Evolutionary conservation across 92 coral and sea anemone genomes (phyloP).

Genomic region (Plumapathes pennacea): DNA sequence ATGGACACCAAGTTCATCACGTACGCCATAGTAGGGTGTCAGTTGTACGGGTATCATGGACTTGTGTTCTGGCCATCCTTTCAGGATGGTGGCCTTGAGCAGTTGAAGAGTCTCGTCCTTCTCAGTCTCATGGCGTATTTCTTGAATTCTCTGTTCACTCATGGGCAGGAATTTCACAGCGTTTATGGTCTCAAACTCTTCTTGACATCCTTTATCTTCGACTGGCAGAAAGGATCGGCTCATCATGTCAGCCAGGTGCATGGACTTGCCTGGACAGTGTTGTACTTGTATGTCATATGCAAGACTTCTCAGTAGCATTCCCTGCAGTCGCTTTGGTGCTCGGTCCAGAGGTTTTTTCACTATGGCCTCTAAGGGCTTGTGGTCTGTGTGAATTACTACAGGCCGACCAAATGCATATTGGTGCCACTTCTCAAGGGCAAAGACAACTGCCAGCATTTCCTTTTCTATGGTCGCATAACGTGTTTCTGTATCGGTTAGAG

Average conservation of each 20-base stretch:
- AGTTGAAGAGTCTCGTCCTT: conserved; percentile 4
- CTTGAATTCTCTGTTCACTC: neutral
- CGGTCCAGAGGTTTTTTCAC: conserved; percentile 19
- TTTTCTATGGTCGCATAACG: conserved; percentile 15
- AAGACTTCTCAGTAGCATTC: conserved; percentile 19
- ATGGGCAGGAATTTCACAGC: conserved; percentile 3
- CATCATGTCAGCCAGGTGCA: conserved; percentile 14
- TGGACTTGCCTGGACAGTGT: conserved; percentile 11
- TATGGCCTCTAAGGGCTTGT: conserved; percentile 19
- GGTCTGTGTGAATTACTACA: conserved; percentile 12
- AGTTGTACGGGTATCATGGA: neutral
- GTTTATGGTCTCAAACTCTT: conserved; percentile 19
- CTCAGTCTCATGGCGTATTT: conserved; percentile 8
- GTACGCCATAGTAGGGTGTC: conserved; percentile 1
- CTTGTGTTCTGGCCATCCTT: conserved; percentile 28
- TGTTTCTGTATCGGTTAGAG: conserved; percentile 1
- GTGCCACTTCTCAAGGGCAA: conserved; percentile 27
- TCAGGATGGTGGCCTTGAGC: conserved; percentile 5
- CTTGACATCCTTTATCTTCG: neutral
- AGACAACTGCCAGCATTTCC: conserved; percentile 21
- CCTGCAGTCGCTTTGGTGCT: conserved; percentile 24
- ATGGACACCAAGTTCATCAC: conserved; percentile 6
- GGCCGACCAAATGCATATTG: conserved; percentile 19
- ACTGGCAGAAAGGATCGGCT: conserved; percentile 12
- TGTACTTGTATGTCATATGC: conserved; percentile 12